These are phyloP conservation scores for Leptogaster cylindrica DNA, from an alignment of 2,888 invertebrate genomes.

Conservation along the genomic window DNA sequence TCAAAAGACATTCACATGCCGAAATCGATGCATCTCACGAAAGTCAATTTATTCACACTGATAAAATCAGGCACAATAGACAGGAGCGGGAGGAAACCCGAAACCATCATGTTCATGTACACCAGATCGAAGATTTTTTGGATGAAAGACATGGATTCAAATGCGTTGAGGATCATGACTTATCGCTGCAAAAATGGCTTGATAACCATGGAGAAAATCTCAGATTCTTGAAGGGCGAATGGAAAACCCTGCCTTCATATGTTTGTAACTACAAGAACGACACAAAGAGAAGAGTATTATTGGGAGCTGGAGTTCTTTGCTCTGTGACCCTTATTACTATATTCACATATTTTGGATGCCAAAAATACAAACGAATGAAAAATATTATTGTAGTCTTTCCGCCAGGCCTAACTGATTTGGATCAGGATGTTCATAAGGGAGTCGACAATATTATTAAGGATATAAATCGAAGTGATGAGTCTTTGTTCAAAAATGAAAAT, in stretches of 20 bases:
- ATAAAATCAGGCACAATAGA: conserved; percentile 42
- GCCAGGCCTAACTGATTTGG: conserved; percentile 54
- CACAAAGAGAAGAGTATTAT: conserved; percentile 48
- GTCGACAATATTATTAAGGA: conserved; percentile 48
- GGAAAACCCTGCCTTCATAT: conserved; percentile 38
- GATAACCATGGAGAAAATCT: neutral
- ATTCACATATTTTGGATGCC: conserved; percentile 50
- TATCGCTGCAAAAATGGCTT: conserved; percentile 17
- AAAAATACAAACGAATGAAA: conserved; percentile 57
- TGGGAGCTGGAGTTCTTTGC: conserved; percentile 48
- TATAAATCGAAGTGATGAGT: conserved; percentile 48
- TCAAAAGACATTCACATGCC: conserved; percentile 49
- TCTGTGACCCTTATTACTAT: conserved; percentile 45
- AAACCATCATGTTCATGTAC: neutral
- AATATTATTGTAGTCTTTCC: conserved; percentile 56
- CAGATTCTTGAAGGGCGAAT: conserved; percentile 38
- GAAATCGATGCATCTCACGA: conserved; percentile 48
- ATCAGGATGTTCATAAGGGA: conserved; percentile 52
- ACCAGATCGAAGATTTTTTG: neutral
- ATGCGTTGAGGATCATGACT: conserved; percentile 39
- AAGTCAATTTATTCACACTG: neutral
- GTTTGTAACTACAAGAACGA: conserved; percentile 21
- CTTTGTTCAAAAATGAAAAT: conserved; percentile 50
- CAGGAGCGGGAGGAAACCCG: conserved; percentile 47
- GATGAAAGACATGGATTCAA: conserved; percentile 15